Evolutionary conservation across 2,797 vertebrate genomes (phyloP).

Genomic region (Chloroceryle amazona): DNA sequence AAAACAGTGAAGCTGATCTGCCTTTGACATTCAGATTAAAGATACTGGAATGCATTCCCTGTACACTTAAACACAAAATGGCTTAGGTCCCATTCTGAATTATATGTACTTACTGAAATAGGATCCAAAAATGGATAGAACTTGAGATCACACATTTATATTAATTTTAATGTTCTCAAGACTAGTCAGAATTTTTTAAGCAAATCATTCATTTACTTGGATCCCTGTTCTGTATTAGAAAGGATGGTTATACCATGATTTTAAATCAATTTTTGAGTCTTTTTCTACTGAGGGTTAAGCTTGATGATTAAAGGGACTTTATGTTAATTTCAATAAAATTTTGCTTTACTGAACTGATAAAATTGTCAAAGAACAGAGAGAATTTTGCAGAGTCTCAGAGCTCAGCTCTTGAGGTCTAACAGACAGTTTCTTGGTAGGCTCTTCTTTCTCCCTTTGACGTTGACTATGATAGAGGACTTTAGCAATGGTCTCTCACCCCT

Average conservation of each 20-base stretch:
- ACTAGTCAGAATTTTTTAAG: slow-evolving; percentile 79
- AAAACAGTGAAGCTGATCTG: slow-evolving; percentile 36
- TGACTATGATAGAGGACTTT: not conserved
- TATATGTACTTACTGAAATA: slow-evolving; percentile 73
- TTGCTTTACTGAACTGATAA: not conserved
- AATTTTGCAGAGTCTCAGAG: not conserved
- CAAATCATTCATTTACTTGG: slow-evolving; percentile 77
- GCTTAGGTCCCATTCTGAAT: slow-evolving; percentile 65
- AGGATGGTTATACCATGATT: slow-evolving; percentile 63
- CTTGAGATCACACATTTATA: slow-evolving; percentile 75
- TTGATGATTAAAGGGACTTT: slow-evolving; percentile 69
- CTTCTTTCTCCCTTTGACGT: not conserved
- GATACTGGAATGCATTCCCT: slow-evolving; percentile 43
- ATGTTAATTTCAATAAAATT: slow-evolving; percentile 75
- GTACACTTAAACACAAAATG: slow-evolving; percentile 38
- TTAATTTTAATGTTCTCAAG: slow-evolving; percentile 79
- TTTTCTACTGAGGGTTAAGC: slow-evolving; percentile 68
- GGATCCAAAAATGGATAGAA: slow-evolving; percentile 74
- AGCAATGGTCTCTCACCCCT: not conserved
- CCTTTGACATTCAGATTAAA: slow-evolving; percentile 59
- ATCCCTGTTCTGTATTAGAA: slow-evolving; percentile 75
- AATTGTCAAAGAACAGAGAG: not conserved
- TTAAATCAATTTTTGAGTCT: slow-evolving; percentile 71
- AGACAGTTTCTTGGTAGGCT: not conserved
- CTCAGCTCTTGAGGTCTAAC: not conserved